Conservation (phyloP, 2,797 vertebrate genomes). For the Onychomys arenicola region DNA sequence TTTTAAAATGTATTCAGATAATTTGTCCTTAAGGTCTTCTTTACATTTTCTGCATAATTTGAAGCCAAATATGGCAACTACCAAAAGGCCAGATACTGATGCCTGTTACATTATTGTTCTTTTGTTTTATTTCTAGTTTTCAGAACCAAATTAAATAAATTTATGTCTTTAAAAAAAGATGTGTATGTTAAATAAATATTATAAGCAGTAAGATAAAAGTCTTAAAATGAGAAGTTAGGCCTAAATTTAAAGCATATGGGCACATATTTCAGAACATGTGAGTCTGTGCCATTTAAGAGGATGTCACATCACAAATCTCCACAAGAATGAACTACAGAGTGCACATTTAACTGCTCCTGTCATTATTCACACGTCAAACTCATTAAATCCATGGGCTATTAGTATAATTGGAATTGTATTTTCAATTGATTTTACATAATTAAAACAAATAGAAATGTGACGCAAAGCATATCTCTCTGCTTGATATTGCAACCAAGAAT, state of each 20-base stretch:
- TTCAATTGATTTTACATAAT: slow-evolving; percentile 36
- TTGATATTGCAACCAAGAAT: neutral
- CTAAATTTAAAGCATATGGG: neutral
- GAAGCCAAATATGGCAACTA: too few relatives aligned
- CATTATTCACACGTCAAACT: neutral
- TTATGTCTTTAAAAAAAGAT: too few relatives aligned
- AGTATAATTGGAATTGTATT: slow-evolving; percentile 29
- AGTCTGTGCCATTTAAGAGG: neutral
- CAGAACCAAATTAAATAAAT: too few relatives aligned
- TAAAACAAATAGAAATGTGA: slow-evolving; percentile 45
- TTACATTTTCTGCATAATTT: too few relatives aligned
- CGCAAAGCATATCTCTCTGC: neutral
- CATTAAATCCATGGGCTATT: slow-evolving; percentile 44
- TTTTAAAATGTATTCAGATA: too few relatives aligned
- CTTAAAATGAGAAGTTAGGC: neutral
- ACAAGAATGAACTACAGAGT: neutral
- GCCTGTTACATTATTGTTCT: too few relatives aligned
- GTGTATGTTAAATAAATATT: neutral
- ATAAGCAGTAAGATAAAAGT: neutral
- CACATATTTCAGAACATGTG: neutral
- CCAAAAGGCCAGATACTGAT: too few relatives aligned
- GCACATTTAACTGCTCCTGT: neutral
- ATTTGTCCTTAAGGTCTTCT: too few relatives aligned
- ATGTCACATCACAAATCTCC: neutral
- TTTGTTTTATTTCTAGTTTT: too few relatives aligned